Base-by-base conservation (phyloP, 2,797 vertebrate species). In the Heliangelus exortis region DNA sequence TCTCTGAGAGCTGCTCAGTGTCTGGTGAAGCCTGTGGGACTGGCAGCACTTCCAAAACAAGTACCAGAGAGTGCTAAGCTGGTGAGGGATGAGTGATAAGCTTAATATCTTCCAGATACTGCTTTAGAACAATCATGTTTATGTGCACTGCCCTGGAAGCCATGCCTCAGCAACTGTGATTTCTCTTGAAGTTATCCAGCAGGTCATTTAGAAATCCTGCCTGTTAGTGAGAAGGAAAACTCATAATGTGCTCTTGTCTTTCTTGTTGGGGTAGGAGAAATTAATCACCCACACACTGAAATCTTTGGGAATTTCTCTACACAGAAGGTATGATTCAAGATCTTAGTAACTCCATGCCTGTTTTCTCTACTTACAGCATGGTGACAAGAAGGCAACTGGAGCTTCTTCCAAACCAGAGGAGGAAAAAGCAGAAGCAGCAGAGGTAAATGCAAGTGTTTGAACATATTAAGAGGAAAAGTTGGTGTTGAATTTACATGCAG, bases 391-490 rank as follows among this genome's bases (percentile, higher is more conserved):
- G 89, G 36, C 45, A 74, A 89, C n/a, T 76, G 94, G 50, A 94
- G 77, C 79, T 10, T 50, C 97, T 95, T 97, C 97, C 22, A 93
- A 77, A 31, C 19, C 41, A 0, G 96, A 31, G 96, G 96, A 97
- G 83, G 96, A 97, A 34, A 97, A 95, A 86, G 54, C 51, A 74
- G 85, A 86, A 43, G 72, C 25, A 1, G 31, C 63, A 80, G 96
- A 98, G 97, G 97, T 98, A 97, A 97, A 74, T 74, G 48, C 28
- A 69, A 43, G 4, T 68, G 6, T 90, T 68, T 58, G 7, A 51
- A 72, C 18, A 5, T 53, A 31, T 2, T 62, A 41, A 45, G 39
- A 53, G 31, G 45, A 68, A 65, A 68, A 68, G 9, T n/a, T 31
- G 15, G 6, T 66, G 18, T 31, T 34, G 1, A 16, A 63, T 77